Conservation (phyloP, 2,797 vertebrate genomes). For the Zalophus californianus region DNA sequence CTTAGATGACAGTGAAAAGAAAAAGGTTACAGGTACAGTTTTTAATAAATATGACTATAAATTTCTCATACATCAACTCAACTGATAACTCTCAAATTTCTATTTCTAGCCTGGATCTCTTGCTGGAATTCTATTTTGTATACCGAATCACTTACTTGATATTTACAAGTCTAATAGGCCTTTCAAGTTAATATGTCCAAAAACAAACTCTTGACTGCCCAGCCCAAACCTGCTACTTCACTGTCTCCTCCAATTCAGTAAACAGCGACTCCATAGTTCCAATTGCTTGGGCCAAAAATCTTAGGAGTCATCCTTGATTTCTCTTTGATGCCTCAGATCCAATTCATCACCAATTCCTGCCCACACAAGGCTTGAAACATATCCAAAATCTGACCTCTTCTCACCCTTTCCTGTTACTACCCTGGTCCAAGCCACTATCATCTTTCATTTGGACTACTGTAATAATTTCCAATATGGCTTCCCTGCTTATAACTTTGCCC, state of each 20-base stretch:
- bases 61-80: constrained; percentile 29
- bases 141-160: neutral
- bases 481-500: neutral
- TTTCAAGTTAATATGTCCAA: neutral
- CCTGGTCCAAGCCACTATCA: neutral
- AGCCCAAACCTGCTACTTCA: neutral
- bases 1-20: neutral
- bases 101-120: constrained; percentile 49
- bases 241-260: neutral
- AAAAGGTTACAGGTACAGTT: neutral
- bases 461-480: constrained; percentile 48
- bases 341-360: constrained; percentile 56
- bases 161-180: neutral
- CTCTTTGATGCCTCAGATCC: constrained; percentile 35
- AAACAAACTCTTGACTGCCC: neutral
- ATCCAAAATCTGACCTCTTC: constrained; percentile 42
- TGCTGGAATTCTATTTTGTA: constrained; percentile 35
- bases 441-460: neutral
- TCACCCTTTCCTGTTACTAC: neutral
- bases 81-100: constrained; percentile 12
- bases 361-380: constrained; percentile 49
- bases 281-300: constrained; percentile 25
- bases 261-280: constrained; percentile 3
- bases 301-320: constrained; percentile 38
- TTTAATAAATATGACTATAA: constrained; percentile 45